Evolutionary conservation across 2,888 invertebrate species (phyloP).

Genomic region (Orthonychiurus folsomi): DNA sequence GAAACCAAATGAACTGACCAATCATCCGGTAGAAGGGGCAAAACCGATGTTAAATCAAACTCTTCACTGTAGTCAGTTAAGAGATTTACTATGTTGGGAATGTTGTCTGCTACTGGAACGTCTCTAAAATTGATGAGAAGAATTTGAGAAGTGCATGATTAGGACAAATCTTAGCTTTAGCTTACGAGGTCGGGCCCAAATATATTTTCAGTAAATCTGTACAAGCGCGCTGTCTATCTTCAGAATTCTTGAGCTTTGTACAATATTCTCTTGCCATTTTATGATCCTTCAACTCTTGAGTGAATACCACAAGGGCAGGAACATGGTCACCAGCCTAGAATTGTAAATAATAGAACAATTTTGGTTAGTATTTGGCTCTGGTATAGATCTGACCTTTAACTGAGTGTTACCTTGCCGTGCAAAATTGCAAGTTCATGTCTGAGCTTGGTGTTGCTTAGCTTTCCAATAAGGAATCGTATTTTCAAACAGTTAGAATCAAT

Average conservation of each 20-base stretch:
- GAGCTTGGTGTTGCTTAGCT: conserved; percentile 46
- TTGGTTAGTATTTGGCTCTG: neutral
- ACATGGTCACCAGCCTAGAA: conserved; percentile 49
- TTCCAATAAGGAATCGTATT: conserved; percentile 47
- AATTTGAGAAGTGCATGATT: neutral
- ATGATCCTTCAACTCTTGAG: conserved; percentile 48
- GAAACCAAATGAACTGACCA: conserved; percentile 47
- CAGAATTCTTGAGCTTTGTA: conserved; percentile 43
- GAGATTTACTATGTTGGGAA: conserved; percentile 41
- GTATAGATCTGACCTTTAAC: too few relatives aligned
- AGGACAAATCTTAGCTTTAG: conserved; percentile 11
- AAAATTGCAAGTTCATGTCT: conserved; percentile 49
- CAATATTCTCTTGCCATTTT: conserved; percentile 49
- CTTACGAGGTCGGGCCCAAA: conserved; percentile 42
- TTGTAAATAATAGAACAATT: conserved; percentile 13
- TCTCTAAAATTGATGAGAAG: conserved; percentile 6
- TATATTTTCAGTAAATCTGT: conserved; percentile 46
- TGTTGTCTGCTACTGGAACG: conserved; percentile 13
- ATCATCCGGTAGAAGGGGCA: conserved; percentile 45
- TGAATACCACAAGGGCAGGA: conserved; percentile 48
- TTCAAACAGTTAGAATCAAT: conserved; percentile 45
- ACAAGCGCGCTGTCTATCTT: conserved; percentile 44
- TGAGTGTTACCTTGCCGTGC: conserved; percentile 47
- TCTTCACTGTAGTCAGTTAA: conserved; percentile 47
- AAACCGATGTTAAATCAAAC: conserved; percentile 45